Evolutionary conservation across 2,113 vertebrate genomes (phyloP), one percentile per base, ranked within the genome.

Genomic region (Podocnemis expansa): DNA sequence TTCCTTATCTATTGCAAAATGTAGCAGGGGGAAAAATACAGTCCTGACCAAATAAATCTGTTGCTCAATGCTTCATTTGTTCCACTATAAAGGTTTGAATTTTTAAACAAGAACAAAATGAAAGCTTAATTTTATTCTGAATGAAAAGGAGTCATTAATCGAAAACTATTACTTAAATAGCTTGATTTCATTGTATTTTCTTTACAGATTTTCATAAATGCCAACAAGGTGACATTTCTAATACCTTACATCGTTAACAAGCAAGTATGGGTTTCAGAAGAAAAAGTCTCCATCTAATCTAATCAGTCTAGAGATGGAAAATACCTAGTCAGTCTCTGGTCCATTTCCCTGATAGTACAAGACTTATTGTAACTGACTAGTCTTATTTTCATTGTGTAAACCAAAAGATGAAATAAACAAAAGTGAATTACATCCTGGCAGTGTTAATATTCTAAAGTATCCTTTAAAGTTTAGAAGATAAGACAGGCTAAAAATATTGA

Each of bases 21-120:
- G 82, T 79, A 96, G 94, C 80, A 88, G 87, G 58, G 58, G 89
- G 89, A 41, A 97, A 95, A 85, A 75, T 89, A 89, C 79, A 93
- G 85, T 88, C 24, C 43, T 2, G 17, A 80, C 78, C 78, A 91
- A 96, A 91, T 5, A 34, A 79, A 92, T 85, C 80, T 85, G 38
- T 83, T 80, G 86, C 83, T 94, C 54, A 41, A 22, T 94, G 88
- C 82, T 96, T 91, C 55, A 54, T 95, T 96, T 94, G 31, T 95
- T 91, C 17, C 90, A 22, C 87, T 95, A 11, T 91, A 92, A 89
- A 73, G 10, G 67, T 87, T 93, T 94, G 63, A 80, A 92, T 93
- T 92, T 80, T 94, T 75, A 91, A 93, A 58, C 17, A 17, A 75
- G 34, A 75, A 63, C 43, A 85, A 92, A 45, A 49, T 90, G 89